phyloP scores from a whole-genome alignment of 1,140 invertebrate genomes.

The Elysia chlorotica region DNA sequence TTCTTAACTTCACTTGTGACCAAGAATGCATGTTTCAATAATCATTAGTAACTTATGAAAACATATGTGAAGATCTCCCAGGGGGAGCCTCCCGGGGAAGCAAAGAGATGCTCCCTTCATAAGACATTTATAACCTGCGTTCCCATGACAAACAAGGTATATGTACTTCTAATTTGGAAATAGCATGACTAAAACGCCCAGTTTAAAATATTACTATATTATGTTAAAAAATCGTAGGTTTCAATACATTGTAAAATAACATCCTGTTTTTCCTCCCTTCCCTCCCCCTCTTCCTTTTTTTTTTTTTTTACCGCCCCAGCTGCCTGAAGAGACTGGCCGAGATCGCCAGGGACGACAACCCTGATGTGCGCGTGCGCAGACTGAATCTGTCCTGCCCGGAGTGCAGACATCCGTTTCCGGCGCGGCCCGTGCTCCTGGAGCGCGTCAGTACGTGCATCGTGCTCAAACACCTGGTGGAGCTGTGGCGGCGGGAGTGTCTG shows the following conservation, averaged over 20 bases:
- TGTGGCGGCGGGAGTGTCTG: conserved; percentile 21
- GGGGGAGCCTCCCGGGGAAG: too few species aligned
- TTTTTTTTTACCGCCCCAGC: conserved; percentile 9
- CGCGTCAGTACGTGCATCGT: conserved; percentile 21
- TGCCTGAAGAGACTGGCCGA: conserved; percentile 22
- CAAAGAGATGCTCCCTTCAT: too few species aligned
- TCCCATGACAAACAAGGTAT: not conserved
- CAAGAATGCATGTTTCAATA: too few species aligned
- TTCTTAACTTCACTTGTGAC: too few species aligned
- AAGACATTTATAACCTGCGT: not conserved
- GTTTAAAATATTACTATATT: not conserved
- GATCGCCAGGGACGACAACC: conserved; percentile 5
- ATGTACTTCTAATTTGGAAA: not conserved
- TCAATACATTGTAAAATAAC: not conserved
- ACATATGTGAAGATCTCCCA: too few species aligned
- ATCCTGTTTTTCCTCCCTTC: not conserved
- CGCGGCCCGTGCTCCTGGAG: conserved; percentile 10
- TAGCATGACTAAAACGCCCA: not conserved
- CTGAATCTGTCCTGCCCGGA: conserved; percentile 21
- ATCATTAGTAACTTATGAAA: too few species aligned
- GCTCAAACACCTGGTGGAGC: conserved; percentile 21
- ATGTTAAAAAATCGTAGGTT: not conserved
- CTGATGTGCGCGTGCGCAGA: conserved; percentile 14
- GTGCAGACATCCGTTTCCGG: conserved; percentile 23
- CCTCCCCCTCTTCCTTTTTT: not conserved